A percentile compares a stretch with the other conserved stretches of the same genome.
phyloP scores from a whole-genome alignment of 2,888 invertebrate genomes.

The Eugnorisma glareosa region DNA sequence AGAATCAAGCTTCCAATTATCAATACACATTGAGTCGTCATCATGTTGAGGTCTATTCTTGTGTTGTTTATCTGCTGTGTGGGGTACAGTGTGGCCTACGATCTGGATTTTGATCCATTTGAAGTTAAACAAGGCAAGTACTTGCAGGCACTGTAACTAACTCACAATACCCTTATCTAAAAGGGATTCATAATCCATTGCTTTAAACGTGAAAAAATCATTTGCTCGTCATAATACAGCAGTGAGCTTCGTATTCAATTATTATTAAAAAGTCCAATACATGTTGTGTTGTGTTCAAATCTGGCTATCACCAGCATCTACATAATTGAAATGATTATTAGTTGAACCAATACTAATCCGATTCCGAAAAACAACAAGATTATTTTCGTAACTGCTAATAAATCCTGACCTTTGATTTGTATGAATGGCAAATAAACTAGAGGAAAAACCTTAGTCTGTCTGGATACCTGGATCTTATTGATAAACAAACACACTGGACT shows the following conservation, averaged over 20 bases:
- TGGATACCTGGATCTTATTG: no score
- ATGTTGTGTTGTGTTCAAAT: no score
- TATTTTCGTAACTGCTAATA: background rate
- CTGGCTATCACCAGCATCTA: background rate
- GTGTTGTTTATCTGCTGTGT: conserved; percentile 15
- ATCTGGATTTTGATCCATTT: background rate
- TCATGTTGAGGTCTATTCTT: conserved; percentile 15
- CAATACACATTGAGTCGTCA: background rate
- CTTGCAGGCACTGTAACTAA: background rate
- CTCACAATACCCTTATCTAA: background rate
- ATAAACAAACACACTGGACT: background rate
- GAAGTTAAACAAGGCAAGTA: conserved; percentile 13
- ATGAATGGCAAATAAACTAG: background rate
- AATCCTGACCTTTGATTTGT: conserved; percentile 1
- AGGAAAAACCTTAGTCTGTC: no score
- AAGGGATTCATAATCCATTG: background rate
- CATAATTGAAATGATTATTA: no score
- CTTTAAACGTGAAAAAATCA: background rate
- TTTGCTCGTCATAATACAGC: background rate
- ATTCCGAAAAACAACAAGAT: background rate
- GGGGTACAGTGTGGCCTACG: background rate
- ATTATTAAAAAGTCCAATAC: background rate
- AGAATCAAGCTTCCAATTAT: background rate
- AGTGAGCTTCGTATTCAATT: background rate
- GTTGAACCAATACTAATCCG: background rate